Conservation (phyloP, 64 coral and sea anemone species). For the Porites lutea region DNA sequence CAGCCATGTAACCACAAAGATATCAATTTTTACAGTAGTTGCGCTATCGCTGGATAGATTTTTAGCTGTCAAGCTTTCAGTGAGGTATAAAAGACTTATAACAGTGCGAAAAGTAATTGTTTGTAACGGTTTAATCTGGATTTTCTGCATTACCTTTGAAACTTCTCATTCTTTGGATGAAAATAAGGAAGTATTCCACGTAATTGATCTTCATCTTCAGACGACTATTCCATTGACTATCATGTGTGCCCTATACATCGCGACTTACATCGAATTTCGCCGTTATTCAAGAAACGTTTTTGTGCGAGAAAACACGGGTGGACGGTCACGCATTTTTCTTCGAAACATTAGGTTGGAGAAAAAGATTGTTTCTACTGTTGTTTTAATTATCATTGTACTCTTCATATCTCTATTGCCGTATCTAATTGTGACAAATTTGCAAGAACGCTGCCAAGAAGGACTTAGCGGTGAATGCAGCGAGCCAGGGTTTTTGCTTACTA, state of each 20-base stretch:
- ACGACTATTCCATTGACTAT: constrained; percentile 61
- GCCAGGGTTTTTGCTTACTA: constrained; percentile 6
- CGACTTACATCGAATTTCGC: constrained; percentile 75
- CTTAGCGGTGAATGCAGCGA: constrained; percentile 30
- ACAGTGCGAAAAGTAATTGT: constrained; percentile 30
- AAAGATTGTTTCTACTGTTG: constrained; percentile 63
- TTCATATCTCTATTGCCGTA: constrained; percentile 68
- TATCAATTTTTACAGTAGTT: constrained; percentile 74
- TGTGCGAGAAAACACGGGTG: not conserved
- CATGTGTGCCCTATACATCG: constrained; percentile 21
- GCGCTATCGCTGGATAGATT: constrained; percentile 79
- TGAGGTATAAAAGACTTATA: constrained; percentile 64
- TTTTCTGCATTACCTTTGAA: constrained; percentile 62
- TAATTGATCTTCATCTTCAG: constrained; percentile 76
- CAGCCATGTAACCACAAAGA: constrained; percentile 69
- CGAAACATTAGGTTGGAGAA: constrained; percentile 69
- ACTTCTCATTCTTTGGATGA: constrained; percentile 44
- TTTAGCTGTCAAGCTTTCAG: constrained; percentile 57
- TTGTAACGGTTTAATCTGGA: constrained; percentile 52
- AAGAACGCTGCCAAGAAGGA: constrained; percentile 32
- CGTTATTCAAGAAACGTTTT: constrained; percentile 75
- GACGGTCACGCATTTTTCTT: not conserved
- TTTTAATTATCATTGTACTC: constrained; percentile 66
- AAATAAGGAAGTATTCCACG: constrained; percentile 39
- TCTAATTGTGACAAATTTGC: constrained; percentile 55